Percentiles rank a stretch among this genome's conserved stretches.
phyloP scores from a whole-genome alignment of 2,888 invertebrate genomes.

The Pheosia tremula region DNA sequence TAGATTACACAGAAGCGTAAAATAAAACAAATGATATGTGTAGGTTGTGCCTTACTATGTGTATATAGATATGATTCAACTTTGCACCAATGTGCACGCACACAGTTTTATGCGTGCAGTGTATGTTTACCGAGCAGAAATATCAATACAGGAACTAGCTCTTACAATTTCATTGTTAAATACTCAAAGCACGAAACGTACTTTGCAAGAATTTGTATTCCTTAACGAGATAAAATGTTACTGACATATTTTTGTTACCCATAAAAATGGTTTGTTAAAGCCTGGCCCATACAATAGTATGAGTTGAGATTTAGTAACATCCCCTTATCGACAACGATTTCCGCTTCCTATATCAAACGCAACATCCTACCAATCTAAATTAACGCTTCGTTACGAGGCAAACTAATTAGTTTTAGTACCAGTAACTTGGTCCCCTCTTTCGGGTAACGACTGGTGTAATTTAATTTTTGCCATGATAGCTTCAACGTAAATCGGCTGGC shows the following conservation, averaged over 20 bases:
- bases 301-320: neutral
- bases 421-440: slow-evolving; percentile 51
- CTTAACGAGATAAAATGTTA: too few relatives aligned
- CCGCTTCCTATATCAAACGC: slow-evolving; percentile 41
- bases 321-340: slow-evolving; percentile 41
- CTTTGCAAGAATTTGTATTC: too few relatives aligned
- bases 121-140: too few relatives aligned
- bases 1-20: too few relatives aligned
- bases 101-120: too few relatives aligned
- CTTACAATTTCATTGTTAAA: too few relatives aligned
- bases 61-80: too few relatives aligned
- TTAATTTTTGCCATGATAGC: slow-evolving; percentile 64
- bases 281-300: neutral
- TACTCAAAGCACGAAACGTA: too few relatives aligned
- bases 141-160: too few relatives aligned
- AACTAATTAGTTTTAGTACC: slow-evolving; percentile 72
- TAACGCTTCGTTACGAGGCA: slow-evolving; percentile 71
- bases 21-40: too few relatives aligned
- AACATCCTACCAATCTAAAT: slow-evolving; percentile 58
- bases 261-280: neutral
- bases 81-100: too few relatives aligned
- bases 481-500: slow-evolving; percentile 43
- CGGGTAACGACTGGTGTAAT: slow-evolving; percentile 61
- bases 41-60: too few relatives aligned
- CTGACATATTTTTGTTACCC: neutral